Evolutionary conservation across 2,797 vertebrate genomes (phyloP), one percentile per base, ranked within the genome.

Genomic region (Hybognathus amarus): DNA sequence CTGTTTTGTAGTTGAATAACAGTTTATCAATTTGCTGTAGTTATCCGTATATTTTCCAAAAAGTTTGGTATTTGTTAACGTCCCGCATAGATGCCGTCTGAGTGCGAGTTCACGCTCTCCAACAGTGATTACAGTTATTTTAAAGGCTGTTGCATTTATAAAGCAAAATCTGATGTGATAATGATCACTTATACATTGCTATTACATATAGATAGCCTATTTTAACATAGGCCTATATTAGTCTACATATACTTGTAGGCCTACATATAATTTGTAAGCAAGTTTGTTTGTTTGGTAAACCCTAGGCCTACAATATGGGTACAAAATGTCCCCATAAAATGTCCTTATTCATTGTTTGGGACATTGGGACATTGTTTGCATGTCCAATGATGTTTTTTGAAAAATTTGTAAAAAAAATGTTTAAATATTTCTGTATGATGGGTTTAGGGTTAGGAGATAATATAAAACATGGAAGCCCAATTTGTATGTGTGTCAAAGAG

Each of bases 1-100:
- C 70, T 1, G 30, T 56, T 56, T 75, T 56, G 52, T 18, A 40
- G 52, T 12, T 76, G 52, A 76, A 17, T 40, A n/a, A 74, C 17
- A 40, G 52, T 40, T 17, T 22, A 76, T 40, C 24, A 6, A 40
- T 42, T 76, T 40, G 8, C n/a, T 76, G 73, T 40, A 75, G 13
- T 59, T 56, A 59, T 40, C 13, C 22, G 20, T 40, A 15, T 76
- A 76, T 59, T 59, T 76, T 56, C 50, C 30, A 56, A n/a, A 22
- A 50, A 56, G 30, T 50, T 38, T 6, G 6, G 0, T n/a, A 56
- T 59, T 75, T 75, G 33, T 59, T 40, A 8, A 24, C 8, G 73
- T 76, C 73, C 52, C 73, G 13, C 73, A n/a, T 18, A 2, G 52
- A 76, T 76, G 73, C 59, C 36, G 71, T 75, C 71, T n/a, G 33